Percentiles rank a stretch among this genome's conserved stretches.
These are phyloP conservation scores for Gryllus longicercus DNA, from an alignment of 2,888 invertebrate genomes.

Conservation along the genomic window DNA sequence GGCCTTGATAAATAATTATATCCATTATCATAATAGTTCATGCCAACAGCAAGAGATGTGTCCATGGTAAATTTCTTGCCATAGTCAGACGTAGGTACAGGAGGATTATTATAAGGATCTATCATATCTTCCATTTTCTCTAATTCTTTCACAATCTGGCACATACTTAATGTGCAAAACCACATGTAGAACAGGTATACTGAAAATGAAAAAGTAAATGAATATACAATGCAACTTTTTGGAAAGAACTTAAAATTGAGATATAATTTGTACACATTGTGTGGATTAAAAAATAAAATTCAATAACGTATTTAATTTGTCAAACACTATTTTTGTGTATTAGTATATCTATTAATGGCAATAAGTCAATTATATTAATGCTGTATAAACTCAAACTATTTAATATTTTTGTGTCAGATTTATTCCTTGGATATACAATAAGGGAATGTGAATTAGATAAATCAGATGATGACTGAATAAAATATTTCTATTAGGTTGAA, in stretches of 20 bases:
- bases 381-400: too few species aligned
- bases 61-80: not conserved
- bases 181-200: constrained; percentile 37
- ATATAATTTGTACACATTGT: too few species aligned
- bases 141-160: constrained; percentile 35
- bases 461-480: not conserved
- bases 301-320: too few species aligned
- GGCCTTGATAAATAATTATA: not conserved
- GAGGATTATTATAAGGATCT: not conserved
- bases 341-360: too few species aligned
- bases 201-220: constrained; percentile 22
- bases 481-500: too few species aligned
- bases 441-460: not conserved
- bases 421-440: not conserved
- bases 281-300: too few species aligned
- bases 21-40: not conserved
- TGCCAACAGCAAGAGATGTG: not conserved
- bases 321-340: too few species aligned
- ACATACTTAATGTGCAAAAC: constrained; percentile 35
- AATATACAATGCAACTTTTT: too few species aligned
- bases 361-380: too few species aligned
- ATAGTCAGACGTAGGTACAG: not conserved
- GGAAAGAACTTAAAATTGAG: too few species aligned
- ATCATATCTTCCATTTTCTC: constrained; percentile 20
- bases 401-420: too few species aligned